Evolutionary conservation across 2,888 invertebrate genomes (phyloP).

Genomic region (Caenorhabditis uteleia): DNA sequence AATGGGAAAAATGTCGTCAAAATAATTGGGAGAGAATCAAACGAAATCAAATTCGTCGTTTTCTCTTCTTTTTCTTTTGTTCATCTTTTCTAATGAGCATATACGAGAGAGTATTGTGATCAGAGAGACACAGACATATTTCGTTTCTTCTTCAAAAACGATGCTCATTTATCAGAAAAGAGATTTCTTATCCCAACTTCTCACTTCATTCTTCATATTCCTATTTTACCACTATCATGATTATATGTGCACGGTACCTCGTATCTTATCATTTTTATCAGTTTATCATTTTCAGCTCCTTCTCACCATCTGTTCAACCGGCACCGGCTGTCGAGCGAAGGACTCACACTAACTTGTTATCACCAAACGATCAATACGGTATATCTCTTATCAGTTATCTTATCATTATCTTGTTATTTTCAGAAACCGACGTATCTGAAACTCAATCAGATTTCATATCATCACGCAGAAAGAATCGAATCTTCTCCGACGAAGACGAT

Average conservation of each 20-base stretch:
- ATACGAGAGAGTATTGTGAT: conserved; percentile 3
- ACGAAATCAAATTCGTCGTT: too few species aligned
- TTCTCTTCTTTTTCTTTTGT: conserved; percentile 8
- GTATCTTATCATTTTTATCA: background rate
- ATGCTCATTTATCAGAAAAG: too few species aligned
- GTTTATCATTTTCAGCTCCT: conserved; percentile 44
- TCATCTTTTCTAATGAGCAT: conserved; percentile 12
- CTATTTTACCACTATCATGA: conserved; percentile 10
- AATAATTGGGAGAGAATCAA: too few species aligned
- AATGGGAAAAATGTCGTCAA: too few species aligned
- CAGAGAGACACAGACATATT: conserved; percentile 10
- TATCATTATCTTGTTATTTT: background rate
- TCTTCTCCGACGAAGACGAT: conserved; percentile 34
- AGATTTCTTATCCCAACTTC: conserved; percentile 2
- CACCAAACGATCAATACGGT: conserved; percentile 34
- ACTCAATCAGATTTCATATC: conserved; percentile 52
- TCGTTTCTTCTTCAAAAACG: background rate
- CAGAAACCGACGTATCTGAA: conserved; percentile 44
- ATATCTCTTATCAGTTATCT: background rate
- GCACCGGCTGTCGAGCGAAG: conserved; percentile 47
- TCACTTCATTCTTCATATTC: conserved; percentile 1
- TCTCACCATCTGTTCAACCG: conserved; percentile 40
- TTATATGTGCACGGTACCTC: conserved; percentile 33
- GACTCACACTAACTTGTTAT: conserved; percentile 42
- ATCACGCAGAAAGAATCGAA: conserved; percentile 29